A percentile compares a stretch with the other conserved stretches of the same genome.
These are phyloP conservation scores for Apotomis capreana DNA, from an alignment of 2,888 invertebrate genomes.

Conservation along the genomic window DNA sequence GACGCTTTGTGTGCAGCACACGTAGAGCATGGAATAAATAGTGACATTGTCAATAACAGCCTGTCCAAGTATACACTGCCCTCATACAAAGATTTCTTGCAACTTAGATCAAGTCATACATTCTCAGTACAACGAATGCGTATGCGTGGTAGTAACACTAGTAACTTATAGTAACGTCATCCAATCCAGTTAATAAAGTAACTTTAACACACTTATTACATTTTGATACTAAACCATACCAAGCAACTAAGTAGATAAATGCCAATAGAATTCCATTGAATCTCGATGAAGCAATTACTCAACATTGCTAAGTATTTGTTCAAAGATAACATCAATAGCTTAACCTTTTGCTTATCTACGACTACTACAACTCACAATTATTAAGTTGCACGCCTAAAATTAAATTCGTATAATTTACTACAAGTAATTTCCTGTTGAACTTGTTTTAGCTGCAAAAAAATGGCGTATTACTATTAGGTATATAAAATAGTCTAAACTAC, in stretches of 20 bases:
- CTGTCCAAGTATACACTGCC: no score
- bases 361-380: conserved; percentile 22
- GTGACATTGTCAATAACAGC: no score
- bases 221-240: neutral
- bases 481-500: conserved; percentile 31
- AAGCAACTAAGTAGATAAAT: conserved; percentile 1
- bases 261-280: conserved; percentile 22
- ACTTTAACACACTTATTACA: no score
- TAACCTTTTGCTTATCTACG: conserved; percentile 37
- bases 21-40: no score
- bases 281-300: conserved; percentile 31
- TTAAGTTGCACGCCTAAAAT: conserved; percentile 23
- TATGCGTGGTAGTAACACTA: no score
- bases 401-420: conserved; percentile 15
- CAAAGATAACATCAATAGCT: conserved; percentile 16
- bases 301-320: conserved; percentile 4
- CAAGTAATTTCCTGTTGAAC: conserved; percentile 32
- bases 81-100: no score
- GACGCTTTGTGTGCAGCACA: no score
- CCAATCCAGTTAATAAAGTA: no score
- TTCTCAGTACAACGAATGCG: no score
- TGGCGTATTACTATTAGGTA: conserved; percentile 17
- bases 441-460: conserved; percentile 33
- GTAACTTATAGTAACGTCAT: no score
- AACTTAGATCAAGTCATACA: no score